A percentile compares a stretch with the other conserved stretches of the same genome.
Conservation (phyloP, 2,113 vertebrate genomes). For the Octodon degus region DNA sequence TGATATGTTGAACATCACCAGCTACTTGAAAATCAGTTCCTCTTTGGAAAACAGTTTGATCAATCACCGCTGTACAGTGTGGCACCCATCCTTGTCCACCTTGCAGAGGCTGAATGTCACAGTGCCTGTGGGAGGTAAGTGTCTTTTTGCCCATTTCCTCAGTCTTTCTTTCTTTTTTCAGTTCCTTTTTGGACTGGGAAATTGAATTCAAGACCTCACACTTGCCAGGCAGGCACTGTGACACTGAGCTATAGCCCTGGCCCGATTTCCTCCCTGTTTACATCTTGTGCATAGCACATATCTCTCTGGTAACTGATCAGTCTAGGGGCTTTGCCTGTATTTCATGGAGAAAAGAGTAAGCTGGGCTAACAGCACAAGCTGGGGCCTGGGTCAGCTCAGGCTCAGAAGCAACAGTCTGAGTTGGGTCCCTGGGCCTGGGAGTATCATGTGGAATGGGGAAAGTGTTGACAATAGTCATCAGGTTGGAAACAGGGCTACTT, state of each 20-base stretch:
- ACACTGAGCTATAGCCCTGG: no score
- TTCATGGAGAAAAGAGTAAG: background rate
- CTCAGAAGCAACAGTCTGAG: background rate
- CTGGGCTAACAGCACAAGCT: background rate
- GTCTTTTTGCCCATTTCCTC: background rate
- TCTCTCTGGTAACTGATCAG: background rate
- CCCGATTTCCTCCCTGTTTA: no score
- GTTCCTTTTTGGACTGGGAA: no score
- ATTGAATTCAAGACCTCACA: no score
- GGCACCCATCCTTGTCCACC: background rate
- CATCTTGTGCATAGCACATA: no score
- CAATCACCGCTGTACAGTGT: slow-evolving; percentile 59
- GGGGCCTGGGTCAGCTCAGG: background rate
- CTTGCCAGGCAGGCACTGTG: no score
- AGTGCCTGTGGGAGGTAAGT: background rate
- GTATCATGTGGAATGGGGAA: background rate
- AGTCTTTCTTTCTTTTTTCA: no score
- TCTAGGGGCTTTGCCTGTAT: background rate
- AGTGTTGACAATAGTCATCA: background rate
- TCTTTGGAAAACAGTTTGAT: slow-evolving; percentile 25
- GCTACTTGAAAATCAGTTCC: slow-evolving; percentile 36
- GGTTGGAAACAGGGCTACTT: background rate
- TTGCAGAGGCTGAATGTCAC: background rate
- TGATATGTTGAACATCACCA: slow-evolving; percentile 67
- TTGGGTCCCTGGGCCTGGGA: background rate